These are phyloP conservation scores for Mesochorus sp. DNA, from an alignment of 2,888 invertebrate species.

Conservation along the genomic window DNA sequence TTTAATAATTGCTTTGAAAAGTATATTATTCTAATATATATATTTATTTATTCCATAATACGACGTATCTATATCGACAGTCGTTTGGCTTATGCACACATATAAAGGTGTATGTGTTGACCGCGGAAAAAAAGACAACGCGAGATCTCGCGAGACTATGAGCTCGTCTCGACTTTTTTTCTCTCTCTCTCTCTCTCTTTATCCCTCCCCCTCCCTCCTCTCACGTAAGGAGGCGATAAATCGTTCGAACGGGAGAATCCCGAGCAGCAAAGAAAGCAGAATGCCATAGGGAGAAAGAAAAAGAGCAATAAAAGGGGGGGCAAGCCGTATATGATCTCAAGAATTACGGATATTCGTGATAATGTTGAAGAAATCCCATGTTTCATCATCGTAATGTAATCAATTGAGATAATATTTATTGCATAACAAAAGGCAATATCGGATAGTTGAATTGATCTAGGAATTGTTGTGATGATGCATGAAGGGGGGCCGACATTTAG, in stretches of 20 bases:
- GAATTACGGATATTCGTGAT: slow-evolving; percentile 55
- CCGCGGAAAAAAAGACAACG: slow-evolving; percentile 40
- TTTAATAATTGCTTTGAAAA: too few species aligned
- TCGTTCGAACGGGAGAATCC: slow-evolving; percentile 52
- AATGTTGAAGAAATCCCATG: slow-evolving; percentile 22
- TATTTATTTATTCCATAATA: not conserved
- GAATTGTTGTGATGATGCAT: slow-evolving; percentile 41
- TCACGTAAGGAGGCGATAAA: slow-evolving; percentile 62
- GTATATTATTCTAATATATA: too few species aligned
- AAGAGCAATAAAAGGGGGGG: slow-evolving; percentile 52
- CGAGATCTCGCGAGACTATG: slow-evolving; percentile 25
- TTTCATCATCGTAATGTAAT: slow-evolving; percentile 21
- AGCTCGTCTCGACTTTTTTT: slow-evolving; percentile 49
- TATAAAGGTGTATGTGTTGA: slow-evolving; percentile 10
- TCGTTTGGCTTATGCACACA: not conserved
- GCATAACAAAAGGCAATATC: slow-evolving; percentile 47
- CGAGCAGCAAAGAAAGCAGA: slow-evolving; percentile 41
- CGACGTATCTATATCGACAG: slow-evolving; percentile 2
- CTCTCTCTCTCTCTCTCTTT: too few species aligned
- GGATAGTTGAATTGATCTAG: slow-evolving; percentile 47
- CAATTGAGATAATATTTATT: not conserved
- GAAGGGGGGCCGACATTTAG: slow-evolving; percentile 68
- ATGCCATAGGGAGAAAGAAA: slow-evolving; percentile 52
- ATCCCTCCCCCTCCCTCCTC: too few species aligned
- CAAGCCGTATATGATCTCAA: slow-evolving; percentile 30